Base-by-base conservation (phyloP, 2,113 vertebrate genomes). In the Leptobrachium leishanense region DNA sequence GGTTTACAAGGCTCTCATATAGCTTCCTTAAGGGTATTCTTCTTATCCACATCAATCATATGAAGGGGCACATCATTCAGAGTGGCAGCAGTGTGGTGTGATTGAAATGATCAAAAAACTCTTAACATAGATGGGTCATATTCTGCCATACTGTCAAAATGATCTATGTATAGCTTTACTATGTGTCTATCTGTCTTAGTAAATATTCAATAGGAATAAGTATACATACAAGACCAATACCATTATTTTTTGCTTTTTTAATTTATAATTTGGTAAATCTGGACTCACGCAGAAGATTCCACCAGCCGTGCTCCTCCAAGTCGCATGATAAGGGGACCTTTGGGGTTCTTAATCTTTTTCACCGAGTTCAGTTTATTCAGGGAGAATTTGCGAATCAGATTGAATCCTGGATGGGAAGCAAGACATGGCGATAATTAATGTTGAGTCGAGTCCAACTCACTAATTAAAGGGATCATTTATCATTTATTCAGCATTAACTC, bases 341-440 rank as follows among this genome's bases (percentile, higher is more conserved):
- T 88, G 0, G 94, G 84, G 81, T 93, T 96, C 2, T 86, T 94
- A 83, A 97, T 94, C 87, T 96, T 98, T 89, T 98, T 99, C 84
- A 98, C 72, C 74, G 95, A 91, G 0, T 92, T 76, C 41, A 84
- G 95, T 91, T 94, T 98, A 85, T 95, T 85, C 86, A 99, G 88
- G 9, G 89, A 93, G 54, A 99, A 98, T 68, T 91, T 90, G 66
- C 90, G 94, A 67, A 98, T 92, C 83, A 98, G 89, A 90, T 96
- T 97, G 88, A 96, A 99, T 79, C 98, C 98, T 99, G 88, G 73
- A 86, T 73, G 6, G 57, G 8, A 64, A 31, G 72, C 46, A 68
- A 75, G 0, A 0, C 68, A 54, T 53, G 10, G 13, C 10, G 6
- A 55, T 50, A 15, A 12, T 59, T 12, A 59, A 13, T 12, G 13